These are phyloP conservation scores for Channa argus DNA, from an alignment of 2,113 vertebrate genomes.

Conservation along the genomic window DNA sequence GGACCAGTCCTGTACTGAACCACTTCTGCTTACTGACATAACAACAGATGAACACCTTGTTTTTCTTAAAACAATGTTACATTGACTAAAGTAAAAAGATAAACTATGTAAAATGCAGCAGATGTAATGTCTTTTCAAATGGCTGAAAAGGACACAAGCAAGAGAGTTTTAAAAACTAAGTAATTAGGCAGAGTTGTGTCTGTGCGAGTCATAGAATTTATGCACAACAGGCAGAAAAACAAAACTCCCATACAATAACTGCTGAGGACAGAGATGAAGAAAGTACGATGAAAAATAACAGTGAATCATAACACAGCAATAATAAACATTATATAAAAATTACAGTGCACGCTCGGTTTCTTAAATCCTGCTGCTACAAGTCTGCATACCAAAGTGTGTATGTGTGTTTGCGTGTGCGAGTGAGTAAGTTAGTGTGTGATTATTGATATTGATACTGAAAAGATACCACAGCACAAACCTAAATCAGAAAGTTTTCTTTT, in stretches of 20 bases:
- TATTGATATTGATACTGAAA: too few species aligned
- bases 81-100: constrained; percentile 17
- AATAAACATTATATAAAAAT: constrained; percentile 61
- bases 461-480: too few species aligned
- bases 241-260: background rate
- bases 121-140: constrained; percentile 21
- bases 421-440: too few species aligned
- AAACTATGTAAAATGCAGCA: constrained; percentile 34
- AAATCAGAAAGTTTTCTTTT: too few species aligned
- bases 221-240: background rate
- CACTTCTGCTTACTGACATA: background rate
- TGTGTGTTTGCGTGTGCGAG: constrained; percentile 16
- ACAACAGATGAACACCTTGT: constrained; percentile 47
- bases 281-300: background rate
- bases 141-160: background rate
- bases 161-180: constrained; percentile 2
- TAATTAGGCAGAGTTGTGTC: too few species aligned
- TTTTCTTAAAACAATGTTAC: constrained; percentile 34
- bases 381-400: constrained; percentile 63
- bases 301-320: constrained; percentile 22
- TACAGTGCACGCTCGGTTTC: constrained; percentile 34
- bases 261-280: constrained; percentile 3
- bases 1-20: background rate
- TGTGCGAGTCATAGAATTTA: too few species aligned
- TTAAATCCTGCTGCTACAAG: constrained; percentile 69